phyloP scores from a whole-genome alignment of 2,113 vertebrate genomes.

The Cryptotis parvus region DNA sequence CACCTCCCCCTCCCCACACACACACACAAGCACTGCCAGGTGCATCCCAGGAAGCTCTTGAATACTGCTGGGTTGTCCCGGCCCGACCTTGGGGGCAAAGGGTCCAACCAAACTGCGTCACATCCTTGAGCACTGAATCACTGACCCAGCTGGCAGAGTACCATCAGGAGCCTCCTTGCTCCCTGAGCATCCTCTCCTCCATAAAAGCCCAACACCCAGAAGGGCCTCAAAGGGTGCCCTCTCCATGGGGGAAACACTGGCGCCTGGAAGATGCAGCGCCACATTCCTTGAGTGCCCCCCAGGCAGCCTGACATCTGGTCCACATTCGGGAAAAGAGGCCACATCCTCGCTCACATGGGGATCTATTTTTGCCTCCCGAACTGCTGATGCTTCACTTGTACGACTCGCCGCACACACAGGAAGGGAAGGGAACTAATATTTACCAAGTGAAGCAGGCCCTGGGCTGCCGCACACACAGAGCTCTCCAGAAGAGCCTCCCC shows the following conservation, averaged over 20 bases:
- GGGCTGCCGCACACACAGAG: neutral
- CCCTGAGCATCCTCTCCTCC: too few relatives aligned
- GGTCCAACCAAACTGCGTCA: too few relatives aligned
- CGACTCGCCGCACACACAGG: conserved; percentile 59
- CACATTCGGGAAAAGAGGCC: conserved; percentile 72
- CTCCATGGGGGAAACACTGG: conserved; percentile 63
- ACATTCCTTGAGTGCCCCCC: conserved; percentile 71
- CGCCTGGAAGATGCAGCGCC: conserved; percentile 61
- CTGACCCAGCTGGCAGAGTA: too few relatives aligned
- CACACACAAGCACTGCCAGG: too few relatives aligned
- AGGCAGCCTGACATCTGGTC: conserved; percentile 81
- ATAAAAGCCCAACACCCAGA: neutral
- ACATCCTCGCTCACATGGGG: conserved; percentile 77
- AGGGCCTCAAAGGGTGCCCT: conserved; percentile 33
- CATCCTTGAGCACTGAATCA: too few relatives aligned
- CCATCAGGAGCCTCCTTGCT: too few relatives aligned
- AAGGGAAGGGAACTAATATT: conserved; percentile 61
- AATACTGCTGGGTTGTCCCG: too few relatives aligned
- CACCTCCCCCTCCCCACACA: too few relatives aligned
- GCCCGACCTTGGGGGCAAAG: too few relatives aligned
- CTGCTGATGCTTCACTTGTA: conserved; percentile 66
- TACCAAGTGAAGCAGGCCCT: neutral
- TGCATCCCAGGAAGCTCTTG: too few relatives aligned
- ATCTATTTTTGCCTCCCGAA: conserved; percentile 71
- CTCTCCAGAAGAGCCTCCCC: neutral